These are phyloP conservation scores for Dasypus novemcinctus DNA, from an alignment of 2,113 vertebrate genomes.

Conservation along the genomic window DNA sequence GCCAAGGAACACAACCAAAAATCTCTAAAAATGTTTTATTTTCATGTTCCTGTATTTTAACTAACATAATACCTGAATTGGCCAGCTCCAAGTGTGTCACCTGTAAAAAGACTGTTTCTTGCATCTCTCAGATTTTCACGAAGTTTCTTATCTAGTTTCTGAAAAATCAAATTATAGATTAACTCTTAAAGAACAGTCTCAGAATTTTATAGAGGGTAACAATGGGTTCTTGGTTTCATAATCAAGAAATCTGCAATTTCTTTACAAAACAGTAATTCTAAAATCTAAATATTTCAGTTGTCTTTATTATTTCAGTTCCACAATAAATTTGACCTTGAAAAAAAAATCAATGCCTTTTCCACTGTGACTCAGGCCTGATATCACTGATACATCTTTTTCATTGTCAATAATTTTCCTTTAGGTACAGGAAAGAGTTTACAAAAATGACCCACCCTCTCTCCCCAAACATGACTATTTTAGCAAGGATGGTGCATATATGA, in stretches of 20 bases:
- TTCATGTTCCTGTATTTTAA: constrained; percentile 5
- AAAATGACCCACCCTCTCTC: neutral
- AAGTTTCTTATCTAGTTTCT: constrained; percentile 99
- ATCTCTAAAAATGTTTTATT: neutral
- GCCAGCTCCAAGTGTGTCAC: constrained; percentile 93
- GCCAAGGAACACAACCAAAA: neutral
- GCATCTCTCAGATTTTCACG: constrained; percentile 98
- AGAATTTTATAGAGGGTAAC: neutral
- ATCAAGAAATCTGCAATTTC: constrained; percentile 15
- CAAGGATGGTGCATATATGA: neutral
- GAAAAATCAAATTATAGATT: constrained; percentile 61
- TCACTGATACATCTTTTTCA: neutral
- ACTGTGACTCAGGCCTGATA: neutral
- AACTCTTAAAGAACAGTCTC: constrained; percentile 56
- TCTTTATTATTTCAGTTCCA: neutral
- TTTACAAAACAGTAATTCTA: constrained; percentile 29
- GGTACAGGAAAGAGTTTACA: neutral
- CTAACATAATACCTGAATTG: constrained; percentile 92
- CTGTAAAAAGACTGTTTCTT: constrained; percentile 98
- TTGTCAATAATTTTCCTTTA: neutral
- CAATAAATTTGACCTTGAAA: constrained; percentile 25
- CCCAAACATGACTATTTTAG: neutral
- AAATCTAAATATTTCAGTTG: constrained; percentile 29
- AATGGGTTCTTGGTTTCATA: constrained; percentile 32
- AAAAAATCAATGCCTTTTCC: neutral